Percentiles rank a stretch among this genome's conserved stretches.
These are phyloP conservation scores for Xylophagus ater DNA, from an alignment of 2,888 invertebrate species.

Conservation along the genomic window DNA sequence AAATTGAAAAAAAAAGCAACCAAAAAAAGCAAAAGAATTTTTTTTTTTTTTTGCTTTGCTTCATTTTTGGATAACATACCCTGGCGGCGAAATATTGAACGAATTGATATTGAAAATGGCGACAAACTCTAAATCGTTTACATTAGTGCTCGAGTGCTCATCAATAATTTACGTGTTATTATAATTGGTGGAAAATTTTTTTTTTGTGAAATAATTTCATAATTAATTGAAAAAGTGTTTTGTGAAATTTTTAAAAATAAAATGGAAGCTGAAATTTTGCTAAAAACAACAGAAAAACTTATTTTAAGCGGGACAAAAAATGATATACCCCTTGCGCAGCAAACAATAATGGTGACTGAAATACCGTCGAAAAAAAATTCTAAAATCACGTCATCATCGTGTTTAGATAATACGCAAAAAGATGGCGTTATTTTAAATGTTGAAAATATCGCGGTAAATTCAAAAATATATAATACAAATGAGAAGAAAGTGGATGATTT, in stretches of 20 bases:
- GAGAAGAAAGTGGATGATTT: too few relatives aligned
- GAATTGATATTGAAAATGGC: conserved; percentile 26
- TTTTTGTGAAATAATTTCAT: conserved; percentile 15
- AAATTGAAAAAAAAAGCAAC: too few relatives aligned
- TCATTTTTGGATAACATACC: too few relatives aligned
- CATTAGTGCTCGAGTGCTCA: conserved; percentile 19
- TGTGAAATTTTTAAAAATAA: too few relatives aligned
- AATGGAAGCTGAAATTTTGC: conserved; percentile 25
- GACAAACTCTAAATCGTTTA: conserved; percentile 24
- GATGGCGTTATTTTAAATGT: conserved; percentile 14
- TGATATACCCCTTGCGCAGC: conserved; percentile 20
- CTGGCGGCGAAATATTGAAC: conserved; percentile 14
- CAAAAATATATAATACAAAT: too few relatives aligned
- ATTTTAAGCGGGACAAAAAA: conserved; percentile 22
- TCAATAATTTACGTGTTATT: conserved; percentile 20
- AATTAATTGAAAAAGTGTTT: too few relatives aligned
- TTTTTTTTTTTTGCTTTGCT: too few relatives aligned
- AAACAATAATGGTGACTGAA: conserved; percentile 34
- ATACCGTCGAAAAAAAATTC: conserved; percentile 19
- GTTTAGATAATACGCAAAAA: conserved; percentile 8
- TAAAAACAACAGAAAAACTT: conserved; percentile 27
- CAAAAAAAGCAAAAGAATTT: too few relatives aligned
- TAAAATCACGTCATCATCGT: conserved; percentile 14
- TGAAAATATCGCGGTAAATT: too few relatives aligned
- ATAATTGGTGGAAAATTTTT: conserved; percentile 16